Conservation (phyloP, 1,140 invertebrate genomes). For the Drosophila saltans region DNA sequence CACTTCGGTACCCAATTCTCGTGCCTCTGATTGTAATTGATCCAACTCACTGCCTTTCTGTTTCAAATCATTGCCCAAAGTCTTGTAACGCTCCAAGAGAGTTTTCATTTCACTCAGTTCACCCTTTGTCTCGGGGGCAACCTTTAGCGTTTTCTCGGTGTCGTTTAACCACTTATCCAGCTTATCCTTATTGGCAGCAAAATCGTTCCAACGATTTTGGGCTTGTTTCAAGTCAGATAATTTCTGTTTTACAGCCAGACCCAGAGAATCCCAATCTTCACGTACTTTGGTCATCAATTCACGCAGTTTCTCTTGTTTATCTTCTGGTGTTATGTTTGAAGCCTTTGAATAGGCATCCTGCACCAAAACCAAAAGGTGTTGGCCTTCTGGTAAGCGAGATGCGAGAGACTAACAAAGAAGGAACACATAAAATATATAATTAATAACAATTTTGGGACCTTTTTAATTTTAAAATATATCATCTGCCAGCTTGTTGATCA, state of each 20-base stretch:
- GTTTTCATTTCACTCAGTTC: constrained; percentile 96
- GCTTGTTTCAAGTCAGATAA: constrained; percentile 90
- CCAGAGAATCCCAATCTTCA: constrained; percentile 92
- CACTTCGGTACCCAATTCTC: constrained; percentile 87
- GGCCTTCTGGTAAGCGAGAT: constrained; percentile 92
- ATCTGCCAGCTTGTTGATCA: too few species aligned
- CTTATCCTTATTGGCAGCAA: constrained; percentile 87
- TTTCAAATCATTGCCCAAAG: constrained; percentile 89
- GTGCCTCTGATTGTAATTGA: constrained; percentile 88
- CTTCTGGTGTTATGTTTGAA: constrained; percentile 90
- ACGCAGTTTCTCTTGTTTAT: constrained; percentile 90
- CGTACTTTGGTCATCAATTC: constrained; percentile 89
- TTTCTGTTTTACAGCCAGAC: constrained; percentile 91
- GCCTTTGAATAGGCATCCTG: constrained; percentile 94
- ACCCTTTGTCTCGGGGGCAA: constrained; percentile 88
- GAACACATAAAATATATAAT: constrained; percentile 4
- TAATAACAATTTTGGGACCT: too few species aligned
- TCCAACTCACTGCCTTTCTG: constrained; percentile 89
- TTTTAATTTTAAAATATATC: not conserved
- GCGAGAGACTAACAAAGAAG: constrained; percentile 85
- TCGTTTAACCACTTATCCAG: constrained; percentile 89
- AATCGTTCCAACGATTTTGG: constrained; percentile 92
- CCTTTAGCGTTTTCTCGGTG: constrained; percentile 87
- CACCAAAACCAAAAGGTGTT: constrained; percentile 90
- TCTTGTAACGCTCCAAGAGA: constrained; percentile 92